Percentiles rank a stretch among this genome's conserved stretches.
These are phyloP conservation scores for Phrynosoma platyrhinos DNA, from an alignment of 2,113 vertebrate genomes.

Conservation along the genomic window DNA sequence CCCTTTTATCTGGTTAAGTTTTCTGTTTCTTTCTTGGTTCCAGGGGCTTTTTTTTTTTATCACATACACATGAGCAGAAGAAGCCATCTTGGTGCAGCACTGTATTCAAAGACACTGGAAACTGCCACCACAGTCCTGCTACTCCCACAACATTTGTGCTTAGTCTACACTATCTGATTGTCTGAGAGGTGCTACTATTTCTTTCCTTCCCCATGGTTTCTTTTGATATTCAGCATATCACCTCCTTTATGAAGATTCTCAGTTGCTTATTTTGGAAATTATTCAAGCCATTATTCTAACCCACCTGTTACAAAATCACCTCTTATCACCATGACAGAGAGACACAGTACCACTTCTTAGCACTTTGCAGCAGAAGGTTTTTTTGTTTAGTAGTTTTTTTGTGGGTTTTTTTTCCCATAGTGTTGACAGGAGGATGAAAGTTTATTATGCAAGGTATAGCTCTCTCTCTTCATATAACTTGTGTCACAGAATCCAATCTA, in stretches of 20 bases:
- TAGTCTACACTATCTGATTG: background rate
- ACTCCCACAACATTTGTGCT: background rate
- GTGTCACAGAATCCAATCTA: slow-evolving; percentile 29
- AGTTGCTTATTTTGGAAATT: slow-evolving; percentile 41
- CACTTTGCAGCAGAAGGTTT: slow-evolving; percentile 47
- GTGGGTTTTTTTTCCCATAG: background rate
- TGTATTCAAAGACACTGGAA: too few species aligned
- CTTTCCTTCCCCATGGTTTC: background rate
- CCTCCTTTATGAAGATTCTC: background rate
- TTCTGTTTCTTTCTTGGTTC: too few species aligned
- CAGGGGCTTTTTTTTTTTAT: too few species aligned
- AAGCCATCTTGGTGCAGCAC: too few species aligned
- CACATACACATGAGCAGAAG: too few species aligned
- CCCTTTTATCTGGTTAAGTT: too few species aligned
- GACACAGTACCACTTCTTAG: slow-evolving; percentile 11
- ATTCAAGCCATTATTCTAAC: background rate
- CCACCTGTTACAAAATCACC: slow-evolving; percentile 23
- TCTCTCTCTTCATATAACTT: slow-evolving; percentile 23
- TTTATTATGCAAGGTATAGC: slow-evolving; percentile 32
- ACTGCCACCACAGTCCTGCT: background rate
- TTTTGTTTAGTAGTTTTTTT: background rate
- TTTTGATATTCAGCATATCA: background rate
- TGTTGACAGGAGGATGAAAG: background rate
- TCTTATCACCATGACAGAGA: background rate
- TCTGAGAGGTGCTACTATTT: background rate